Evolutionary conservation across 2,113 vertebrate species (phyloP).

Genomic region (Hippolais icterina): DNA sequence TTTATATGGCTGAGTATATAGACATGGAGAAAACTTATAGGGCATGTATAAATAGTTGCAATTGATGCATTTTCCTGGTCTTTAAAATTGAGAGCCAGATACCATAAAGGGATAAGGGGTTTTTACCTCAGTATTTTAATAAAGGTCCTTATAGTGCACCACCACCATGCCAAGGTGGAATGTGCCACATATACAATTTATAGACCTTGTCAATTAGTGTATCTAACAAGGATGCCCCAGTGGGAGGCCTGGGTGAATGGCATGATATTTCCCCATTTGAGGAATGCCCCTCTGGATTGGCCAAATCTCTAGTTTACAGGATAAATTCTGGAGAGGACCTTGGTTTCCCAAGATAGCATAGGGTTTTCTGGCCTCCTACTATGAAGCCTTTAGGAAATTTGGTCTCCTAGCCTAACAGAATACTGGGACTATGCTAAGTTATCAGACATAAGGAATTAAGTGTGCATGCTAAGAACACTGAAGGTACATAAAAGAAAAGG

Average conservation of each 20-base stretch:
- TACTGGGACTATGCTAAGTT: neutral
- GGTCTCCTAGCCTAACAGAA: neutral
- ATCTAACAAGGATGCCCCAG: neutral
- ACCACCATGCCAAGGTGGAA: neutral
- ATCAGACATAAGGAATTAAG: neutral
- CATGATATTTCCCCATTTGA: rapidly evolving
- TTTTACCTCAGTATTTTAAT: neutral
- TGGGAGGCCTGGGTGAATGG: neutral
- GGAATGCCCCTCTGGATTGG: too few species aligned
- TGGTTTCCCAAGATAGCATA: neutral
- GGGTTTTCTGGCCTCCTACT: neutral
- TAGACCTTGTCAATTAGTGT: neutral
- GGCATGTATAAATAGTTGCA: neutral
- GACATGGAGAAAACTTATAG: neutral
- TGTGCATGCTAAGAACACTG: neutral
- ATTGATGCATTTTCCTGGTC: neutral
- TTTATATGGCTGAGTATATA: neutral
- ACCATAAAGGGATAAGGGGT: too few species aligned
- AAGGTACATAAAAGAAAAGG: neutral
- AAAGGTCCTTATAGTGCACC: neutral
- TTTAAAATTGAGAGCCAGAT: neutral
- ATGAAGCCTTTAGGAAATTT: rapidly evolving
- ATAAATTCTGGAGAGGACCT: neutral
- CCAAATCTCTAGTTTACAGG: neutral
- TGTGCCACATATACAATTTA: rapidly evolving